A percentile compares a stretch with the other conserved stretches of the same genome.
These are phyloP conservation scores for Accipiter cooperii DNA, from an alignment of 2,113 vertebrate genomes.

Conservation along the genomic window DNA sequence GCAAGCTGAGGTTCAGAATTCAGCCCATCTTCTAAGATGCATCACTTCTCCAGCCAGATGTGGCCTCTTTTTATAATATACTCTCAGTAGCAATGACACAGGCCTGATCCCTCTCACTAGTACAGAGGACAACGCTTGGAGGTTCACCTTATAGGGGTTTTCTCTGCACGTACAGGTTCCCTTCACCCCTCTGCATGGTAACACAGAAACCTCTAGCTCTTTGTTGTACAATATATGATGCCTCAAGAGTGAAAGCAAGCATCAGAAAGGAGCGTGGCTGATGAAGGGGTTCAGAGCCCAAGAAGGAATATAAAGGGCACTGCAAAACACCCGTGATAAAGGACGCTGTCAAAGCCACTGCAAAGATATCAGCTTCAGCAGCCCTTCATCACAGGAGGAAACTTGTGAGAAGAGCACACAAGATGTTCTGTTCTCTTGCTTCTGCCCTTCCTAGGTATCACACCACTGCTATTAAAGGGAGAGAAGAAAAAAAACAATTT, in stretches of 20 bases:
- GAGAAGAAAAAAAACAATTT: background rate
- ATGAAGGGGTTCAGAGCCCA: background rate
- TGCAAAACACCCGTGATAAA: background rate
- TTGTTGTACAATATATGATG: background rate
- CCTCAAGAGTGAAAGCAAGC: fast-evolving
- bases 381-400: background rate
- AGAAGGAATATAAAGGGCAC: background rate
- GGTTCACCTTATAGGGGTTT: background rate
- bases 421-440: background rate
- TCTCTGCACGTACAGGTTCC: background rate
- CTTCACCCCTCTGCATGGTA: background rate
- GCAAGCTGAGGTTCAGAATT: background rate
- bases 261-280: background rate
- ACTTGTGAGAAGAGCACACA: background rate
- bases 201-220: background rate
- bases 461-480: background rate
- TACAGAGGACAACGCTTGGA: background rate
- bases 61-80: background rate
- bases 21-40: background rate
- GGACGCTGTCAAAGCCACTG: background rate
- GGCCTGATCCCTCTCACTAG: background rate
- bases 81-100: background rate
- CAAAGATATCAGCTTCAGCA: background rate
- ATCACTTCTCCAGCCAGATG: background rate
- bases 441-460: slow-evolving; percentile 21